Base-by-base conservation (phyloP, 2,113 vertebrate genomes). In the Entomyzon cyanotis region DNA sequence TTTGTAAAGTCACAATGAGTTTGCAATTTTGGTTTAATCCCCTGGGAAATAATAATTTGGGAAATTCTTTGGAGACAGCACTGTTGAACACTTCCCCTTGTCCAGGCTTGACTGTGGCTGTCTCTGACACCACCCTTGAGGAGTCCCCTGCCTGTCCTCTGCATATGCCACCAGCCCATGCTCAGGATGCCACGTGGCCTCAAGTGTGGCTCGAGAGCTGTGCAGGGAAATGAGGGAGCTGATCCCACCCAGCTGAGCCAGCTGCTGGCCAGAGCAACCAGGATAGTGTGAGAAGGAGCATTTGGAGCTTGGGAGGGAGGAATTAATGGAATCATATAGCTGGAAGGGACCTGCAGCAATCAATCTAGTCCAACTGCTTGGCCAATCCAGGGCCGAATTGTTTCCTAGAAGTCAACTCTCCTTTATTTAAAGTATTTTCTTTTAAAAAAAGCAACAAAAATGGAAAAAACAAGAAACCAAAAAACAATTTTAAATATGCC, bases 151-250 rank as follows among this genome's bases (percentile, higher is more conserved):
- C 73, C 30, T 4, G 21, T 28, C 12, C 31, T 33, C 25, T 30
- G 19, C 3, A 2, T 24, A 64, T 68, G 76, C 25, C 59, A 22
- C 37, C 8, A 3, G 1, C 21, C 60, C 0, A 0, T 17, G 50
- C 59, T 58, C 0, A 5, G 41, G 28, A 47, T 88, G 90, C 71
- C 79, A 85, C 30, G 30, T 62, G 10, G 15, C 20, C 22, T 3
- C 42, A 0, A 18, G 33, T 0, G 0, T 46, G 1, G 58, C 63
- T 71, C 0, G 0, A 27, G 30, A 69, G 27, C 53, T 23, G 6
- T 9, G 35, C 0, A 6, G 69, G 60, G 75, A 86, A 86, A 24
- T 3, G 8, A 11, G 0, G 18, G 41, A 35, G 79, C 56, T 94
- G 88, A 89, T 85, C 6, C 4, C 35, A 41, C 46, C 37, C 78